Evolutionary conservation across 2,113 vertebrate species (phyloP).

Genomic region (Regulus satrapa): DNA sequence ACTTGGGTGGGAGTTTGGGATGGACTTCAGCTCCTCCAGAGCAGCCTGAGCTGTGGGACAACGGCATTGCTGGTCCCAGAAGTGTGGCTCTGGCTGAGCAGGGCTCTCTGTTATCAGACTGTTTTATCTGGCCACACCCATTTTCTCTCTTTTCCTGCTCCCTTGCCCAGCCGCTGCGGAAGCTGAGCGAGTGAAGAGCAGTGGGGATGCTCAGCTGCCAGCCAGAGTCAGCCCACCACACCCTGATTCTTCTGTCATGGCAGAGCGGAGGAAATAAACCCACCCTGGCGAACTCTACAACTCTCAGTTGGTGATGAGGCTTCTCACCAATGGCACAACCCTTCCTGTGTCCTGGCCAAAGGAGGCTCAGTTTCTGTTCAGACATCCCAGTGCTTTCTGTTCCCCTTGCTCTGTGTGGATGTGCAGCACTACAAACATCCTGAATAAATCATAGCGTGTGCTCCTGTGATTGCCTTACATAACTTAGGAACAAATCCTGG

Average conservation of each 20-base stretch:
- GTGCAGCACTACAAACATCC: background rate
- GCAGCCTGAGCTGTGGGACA: background rate
- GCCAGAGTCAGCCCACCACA: background rate
- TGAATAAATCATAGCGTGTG: background rate
- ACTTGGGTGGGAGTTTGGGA: background rate
- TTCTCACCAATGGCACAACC: background rate
- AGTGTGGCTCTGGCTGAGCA: background rate
- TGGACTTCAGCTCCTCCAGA: background rate
- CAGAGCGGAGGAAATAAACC: background rate
- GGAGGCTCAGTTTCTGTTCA: background rate
- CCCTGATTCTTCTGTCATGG: background rate
- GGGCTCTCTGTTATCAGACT: background rate
- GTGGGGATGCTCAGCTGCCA: background rate
- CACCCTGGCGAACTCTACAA: background rate
- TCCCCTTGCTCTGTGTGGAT: background rate
- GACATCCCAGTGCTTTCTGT: background rate
- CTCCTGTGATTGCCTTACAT: background rate
- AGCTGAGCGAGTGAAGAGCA: background rate
- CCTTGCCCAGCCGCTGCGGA: background rate
- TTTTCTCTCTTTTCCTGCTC: background rate
- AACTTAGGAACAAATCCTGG: background rate
- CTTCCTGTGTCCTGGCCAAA: background rate
- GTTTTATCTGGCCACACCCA: accelerated
- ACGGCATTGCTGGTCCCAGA: background rate
- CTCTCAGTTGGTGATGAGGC: background rate